phyloP scores from a whole-genome alignment of 2,113 vertebrate genomes.

The Syngnathoides biaculeatus region DNA sequence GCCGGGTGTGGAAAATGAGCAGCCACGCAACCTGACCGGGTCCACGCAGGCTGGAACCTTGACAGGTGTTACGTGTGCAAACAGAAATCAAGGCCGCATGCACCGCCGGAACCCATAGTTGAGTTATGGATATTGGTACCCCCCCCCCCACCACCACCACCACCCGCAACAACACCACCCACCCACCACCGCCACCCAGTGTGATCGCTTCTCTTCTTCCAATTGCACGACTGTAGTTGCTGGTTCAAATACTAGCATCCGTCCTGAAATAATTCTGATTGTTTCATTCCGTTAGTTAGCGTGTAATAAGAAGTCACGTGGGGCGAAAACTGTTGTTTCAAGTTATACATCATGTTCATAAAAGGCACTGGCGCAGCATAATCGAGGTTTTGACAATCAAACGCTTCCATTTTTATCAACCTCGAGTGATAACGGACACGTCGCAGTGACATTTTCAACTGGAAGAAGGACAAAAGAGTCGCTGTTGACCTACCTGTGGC shows the following conservation, averaged over 20 bases:
- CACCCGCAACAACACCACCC: no score
- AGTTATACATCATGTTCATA: no score
- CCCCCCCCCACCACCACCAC: no score
- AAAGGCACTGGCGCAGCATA: no score
- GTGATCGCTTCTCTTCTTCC: no score
- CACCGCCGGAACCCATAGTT: constrained; percentile 8
- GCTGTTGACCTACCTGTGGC: constrained; percentile 65
- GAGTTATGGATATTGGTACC: neutral
- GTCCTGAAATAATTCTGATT: neutral
- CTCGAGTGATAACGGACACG: neutral
- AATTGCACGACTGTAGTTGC: no score
- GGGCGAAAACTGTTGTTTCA: no score
- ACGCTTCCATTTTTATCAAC: constrained; percentile 23
- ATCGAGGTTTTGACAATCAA: neutral
- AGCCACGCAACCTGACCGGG: neutral
- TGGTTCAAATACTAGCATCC: neutral
- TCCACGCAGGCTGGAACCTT: neutral
- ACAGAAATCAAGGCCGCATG: constrained; percentile 56
- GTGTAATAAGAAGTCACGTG: neutral
- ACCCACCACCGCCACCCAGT: no score
- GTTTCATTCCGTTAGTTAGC: neutral
- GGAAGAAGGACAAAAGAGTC: neutral
- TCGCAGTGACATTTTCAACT: neutral
- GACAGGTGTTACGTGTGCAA: constrained; percentile 43
- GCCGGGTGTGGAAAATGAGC: neutral